Evolutionary conservation across 1,140 invertebrate genomes (phyloP).

Genomic region (Ditylenchus dipsaci): DNA sequence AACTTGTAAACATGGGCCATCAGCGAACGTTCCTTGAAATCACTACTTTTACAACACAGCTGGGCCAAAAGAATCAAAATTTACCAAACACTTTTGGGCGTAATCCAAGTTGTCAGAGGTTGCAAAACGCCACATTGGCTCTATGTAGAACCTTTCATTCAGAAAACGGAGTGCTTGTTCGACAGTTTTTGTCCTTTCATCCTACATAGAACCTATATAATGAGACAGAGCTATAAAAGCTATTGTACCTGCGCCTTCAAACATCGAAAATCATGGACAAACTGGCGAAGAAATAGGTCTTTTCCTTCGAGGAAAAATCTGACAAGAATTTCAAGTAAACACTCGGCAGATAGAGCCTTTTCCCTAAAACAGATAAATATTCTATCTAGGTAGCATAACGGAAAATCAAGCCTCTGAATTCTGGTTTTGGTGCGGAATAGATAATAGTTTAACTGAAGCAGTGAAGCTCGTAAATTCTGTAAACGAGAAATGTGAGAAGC

Average conservation of each 20-base stretch:
- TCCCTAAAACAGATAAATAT: constrained; percentile 60
- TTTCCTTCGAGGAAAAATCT: constrained; percentile 72
- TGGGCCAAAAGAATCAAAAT: neutral
- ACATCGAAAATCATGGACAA: constrained; percentile 71
- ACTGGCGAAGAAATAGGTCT: constrained; percentile 67
- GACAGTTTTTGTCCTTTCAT: constrained; percentile 62
- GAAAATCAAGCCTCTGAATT: neutral
- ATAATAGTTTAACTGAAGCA: constrained; percentile 74
- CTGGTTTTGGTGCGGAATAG: constrained; percentile 60
- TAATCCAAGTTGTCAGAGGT: constrained; percentile 74
- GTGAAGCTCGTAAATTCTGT: constrained; percentile 73
- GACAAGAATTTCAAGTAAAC: constrained; percentile 75
- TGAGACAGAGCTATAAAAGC: constrained; percentile 68
- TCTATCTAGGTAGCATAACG: constrained; percentile 38
- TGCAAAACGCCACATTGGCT: constrained; percentile 71
- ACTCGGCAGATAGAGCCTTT: constrained; percentile 70
- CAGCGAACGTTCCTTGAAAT: constrained; percentile 60
- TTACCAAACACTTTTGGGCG: constrained; percentile 60
- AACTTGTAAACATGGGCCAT: constrained; percentile 84
- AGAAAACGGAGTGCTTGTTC: constrained; percentile 67
- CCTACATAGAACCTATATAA: constrained; percentile 19
- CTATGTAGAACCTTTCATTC: constrained; percentile 67
- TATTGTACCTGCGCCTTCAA: constrained; percentile 61
- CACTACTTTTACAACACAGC: too few relatives aligned
- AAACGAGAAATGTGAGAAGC: constrained; percentile 79